These are phyloP conservation scores for Stegastes partitus DNA, from an alignment of 2,113 vertebrate genomes.

Conservation along the genomic window DNA sequence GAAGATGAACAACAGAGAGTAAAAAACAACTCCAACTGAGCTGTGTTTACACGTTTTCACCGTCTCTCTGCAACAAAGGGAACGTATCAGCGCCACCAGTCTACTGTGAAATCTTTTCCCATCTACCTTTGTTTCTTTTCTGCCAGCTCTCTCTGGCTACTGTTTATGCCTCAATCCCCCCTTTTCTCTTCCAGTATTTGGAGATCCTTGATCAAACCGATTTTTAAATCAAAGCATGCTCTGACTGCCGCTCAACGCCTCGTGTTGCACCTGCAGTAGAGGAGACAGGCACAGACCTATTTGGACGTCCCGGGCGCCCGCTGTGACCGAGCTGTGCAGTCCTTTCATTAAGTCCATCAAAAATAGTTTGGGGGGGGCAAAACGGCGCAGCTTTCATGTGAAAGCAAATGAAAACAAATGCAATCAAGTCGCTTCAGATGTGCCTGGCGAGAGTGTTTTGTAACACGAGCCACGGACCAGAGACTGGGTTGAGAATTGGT, in stretches of 20 bases:
- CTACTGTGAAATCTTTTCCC: constrained; percentile 2
- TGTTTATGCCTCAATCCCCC: background rate
- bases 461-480: constrained; percentile 7
- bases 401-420: constrained; percentile 41
- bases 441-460: background rate
- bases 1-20: background rate
- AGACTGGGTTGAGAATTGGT: constrained; percentile 1
- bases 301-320: constrained; percentile 14
- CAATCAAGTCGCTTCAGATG: constrained; percentile 11
- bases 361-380: background rate
- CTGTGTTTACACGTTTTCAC: background rate
- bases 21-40: background rate
- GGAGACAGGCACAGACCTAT: constrained; percentile 18
- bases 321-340: constrained; percentile 21
- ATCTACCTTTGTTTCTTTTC: background rate
- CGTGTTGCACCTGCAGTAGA: constrained; percentile 10
- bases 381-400: constrained; percentile 12
- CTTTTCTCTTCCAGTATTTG: constrained; percentile 5
- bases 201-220: constrained; percentile 45
- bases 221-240: constrained; percentile 26
- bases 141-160: constrained; percentile 1
- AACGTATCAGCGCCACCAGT: background rate
- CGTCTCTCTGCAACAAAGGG: background rate
- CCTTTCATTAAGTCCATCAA: constrained; percentile 32
- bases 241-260: constrained; percentile 11